Percentiles rank a stretch among this genome's conserved stretches.
Conservation (phyloP, 2,113 vertebrate genomes). For the Corythornis vintsioides region DNA sequence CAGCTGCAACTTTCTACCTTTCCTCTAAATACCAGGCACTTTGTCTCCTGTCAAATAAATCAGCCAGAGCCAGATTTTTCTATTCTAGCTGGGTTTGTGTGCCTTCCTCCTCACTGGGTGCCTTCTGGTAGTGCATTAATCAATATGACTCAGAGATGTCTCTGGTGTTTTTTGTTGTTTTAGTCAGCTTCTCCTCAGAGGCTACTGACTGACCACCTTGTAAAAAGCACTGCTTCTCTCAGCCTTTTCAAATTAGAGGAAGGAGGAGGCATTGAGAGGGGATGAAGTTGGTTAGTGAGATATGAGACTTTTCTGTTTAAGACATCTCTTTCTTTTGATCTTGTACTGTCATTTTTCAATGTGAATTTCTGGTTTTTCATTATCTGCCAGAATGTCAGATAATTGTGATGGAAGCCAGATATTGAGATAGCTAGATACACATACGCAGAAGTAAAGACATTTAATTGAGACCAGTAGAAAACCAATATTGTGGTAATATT, state of each 20-base stretch:
- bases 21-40: slow-evolving; percentile 56
- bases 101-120: slow-evolving; percentile 35
- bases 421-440: neutral
- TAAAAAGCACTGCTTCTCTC: neutral
- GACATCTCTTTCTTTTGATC: neutral
- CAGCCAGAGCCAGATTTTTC: slow-evolving; percentile 51
- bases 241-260: neutral
- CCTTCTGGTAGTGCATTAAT: slow-evolving; percentile 64
- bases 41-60: slow-evolving; percentile 58
- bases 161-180: slow-evolving; percentile 26
- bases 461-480: slow-evolving; percentile 58
- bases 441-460: neutral
- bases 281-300: neutral
- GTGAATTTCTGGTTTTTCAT: neutral
- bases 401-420: neutral
- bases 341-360: neutral
- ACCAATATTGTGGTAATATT: slow-evolving; percentile 54
- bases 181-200: slow-evolving; percentile 38
- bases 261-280: neutral
- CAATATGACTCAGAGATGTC: slow-evolving; percentile 18
- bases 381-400: slow-evolving; percentile 22
- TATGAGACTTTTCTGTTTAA: neutral
- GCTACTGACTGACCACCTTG: neutral
- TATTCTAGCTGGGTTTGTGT: slow-evolving; percentile 60
- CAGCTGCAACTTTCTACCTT: slow-evolving; percentile 49